phyloP scores from a whole-genome alignment of 2,113 vertebrate species.

The Sarotherodon lohbergeri region DNA sequence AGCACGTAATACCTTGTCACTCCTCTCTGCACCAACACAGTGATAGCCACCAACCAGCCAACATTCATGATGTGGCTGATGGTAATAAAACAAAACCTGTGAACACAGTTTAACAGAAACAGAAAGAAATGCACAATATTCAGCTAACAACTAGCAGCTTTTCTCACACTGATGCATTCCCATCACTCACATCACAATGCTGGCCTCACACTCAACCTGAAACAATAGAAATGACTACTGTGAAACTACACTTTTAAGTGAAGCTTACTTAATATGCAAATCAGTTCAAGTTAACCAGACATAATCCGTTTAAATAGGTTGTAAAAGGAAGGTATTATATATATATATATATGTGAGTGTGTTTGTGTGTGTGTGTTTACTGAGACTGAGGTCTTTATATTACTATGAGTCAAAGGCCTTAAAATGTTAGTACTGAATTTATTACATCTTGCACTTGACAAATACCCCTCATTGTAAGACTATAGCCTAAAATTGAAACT shows the following conservation, averaged over 20 bases:
- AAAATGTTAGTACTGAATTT: not conserved
- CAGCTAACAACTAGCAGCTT: not conserved
- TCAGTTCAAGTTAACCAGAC: not conserved
- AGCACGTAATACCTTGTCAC: not conserved
- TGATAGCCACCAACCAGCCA: not conserved
- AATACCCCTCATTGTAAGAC: not conserved
- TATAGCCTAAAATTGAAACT: not conserved
- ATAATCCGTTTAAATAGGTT: not conserved
- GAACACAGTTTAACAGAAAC: not conserved
- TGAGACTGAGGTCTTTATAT: not conserved
- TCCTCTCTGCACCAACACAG: not conserved
- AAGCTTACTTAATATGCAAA: not conserved
- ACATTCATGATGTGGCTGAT: not conserved
- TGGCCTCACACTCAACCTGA: not conserved
- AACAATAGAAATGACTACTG: not conserved
- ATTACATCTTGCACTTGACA: not conserved
- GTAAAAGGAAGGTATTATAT: not conserved
- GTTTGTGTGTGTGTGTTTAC: not conserved
- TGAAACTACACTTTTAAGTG: not conserved
- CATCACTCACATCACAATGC: not conserved
- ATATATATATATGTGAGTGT: not conserved
- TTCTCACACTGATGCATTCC: not conserved
- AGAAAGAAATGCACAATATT: not conserved
- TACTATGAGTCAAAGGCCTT: not conserved
- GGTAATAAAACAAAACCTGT: not conserved